Percentiles rank a stretch among this genome's conserved stretches.
These are phyloP conservation scores for Pogonocichla stellata DNA, from an alignment of 2,113 vertebrate genomes.

Conservation along the genomic window DNA sequence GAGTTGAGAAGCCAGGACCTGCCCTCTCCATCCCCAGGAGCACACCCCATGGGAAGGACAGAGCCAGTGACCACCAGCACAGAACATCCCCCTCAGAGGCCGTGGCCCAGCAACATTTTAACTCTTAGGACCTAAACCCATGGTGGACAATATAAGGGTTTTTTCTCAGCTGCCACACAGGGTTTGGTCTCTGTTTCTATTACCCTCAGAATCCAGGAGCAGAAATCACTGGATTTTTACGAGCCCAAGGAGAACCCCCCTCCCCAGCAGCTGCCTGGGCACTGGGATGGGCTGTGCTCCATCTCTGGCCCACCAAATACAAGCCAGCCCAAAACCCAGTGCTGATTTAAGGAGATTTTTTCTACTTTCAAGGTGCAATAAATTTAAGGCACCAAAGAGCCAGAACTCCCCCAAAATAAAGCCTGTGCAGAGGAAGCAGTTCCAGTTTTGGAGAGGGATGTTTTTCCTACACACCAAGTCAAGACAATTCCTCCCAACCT, in stretches of 20 bases:
- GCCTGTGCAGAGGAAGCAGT: neutral
- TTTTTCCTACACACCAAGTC: neutral
- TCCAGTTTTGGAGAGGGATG: neutral
- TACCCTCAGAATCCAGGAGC: neutral
- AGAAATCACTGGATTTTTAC: neutral
- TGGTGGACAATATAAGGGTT: neutral
- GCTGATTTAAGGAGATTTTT: neutral
- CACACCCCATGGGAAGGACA: neutral
- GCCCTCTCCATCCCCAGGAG: neutral
- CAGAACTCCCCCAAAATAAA: neutral
- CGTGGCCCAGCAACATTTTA: neutral
- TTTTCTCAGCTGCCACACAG: neutral
- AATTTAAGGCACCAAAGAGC: slow-evolving; percentile 14
- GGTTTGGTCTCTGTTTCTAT: neutral
- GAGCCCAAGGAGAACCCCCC: neutral
- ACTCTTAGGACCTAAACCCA: neutral
- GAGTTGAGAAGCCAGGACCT: neutral
- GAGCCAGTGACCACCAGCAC: neutral
- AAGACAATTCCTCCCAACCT: neutral
- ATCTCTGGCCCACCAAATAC: neutral
- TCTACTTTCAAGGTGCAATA: neutral
- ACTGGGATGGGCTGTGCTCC: neutral
- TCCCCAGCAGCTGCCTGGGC: neutral
- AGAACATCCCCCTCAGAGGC: neutral
- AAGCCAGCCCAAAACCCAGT: neutral